phyloP scores from a whole-genome alignment of 2,797 vertebrate genomes.

The Peromyscus nudipes region DNA sequence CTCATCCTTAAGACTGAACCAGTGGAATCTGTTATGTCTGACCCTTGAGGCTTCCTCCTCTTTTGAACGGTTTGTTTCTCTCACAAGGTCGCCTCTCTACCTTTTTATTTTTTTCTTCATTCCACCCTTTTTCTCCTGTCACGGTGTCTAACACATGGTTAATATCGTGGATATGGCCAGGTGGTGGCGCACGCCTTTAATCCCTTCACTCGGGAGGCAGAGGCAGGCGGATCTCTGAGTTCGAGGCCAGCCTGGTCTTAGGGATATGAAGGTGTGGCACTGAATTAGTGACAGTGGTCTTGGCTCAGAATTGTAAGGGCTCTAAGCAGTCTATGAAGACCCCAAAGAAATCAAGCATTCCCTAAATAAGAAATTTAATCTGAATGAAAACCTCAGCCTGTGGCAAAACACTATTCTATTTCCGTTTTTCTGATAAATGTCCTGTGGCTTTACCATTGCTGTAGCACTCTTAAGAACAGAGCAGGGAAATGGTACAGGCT shows the following conservation, averaged over 20 bases:
- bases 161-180: background rate
- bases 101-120: background rate
- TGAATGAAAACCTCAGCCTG: constrained; percentile 63
- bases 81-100: background rate
- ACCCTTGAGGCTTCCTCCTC: background rate
- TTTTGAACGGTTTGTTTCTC: constrained; percentile 45
- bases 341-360: constrained; percentile 48
- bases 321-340: constrained; percentile 37
- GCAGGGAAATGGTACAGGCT: constrained; percentile 52
- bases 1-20: background rate
- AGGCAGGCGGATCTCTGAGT: background rate
- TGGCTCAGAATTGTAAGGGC: constrained; percentile 17
- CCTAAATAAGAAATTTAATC: constrained; percentile 69
- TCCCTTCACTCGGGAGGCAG: background rate
- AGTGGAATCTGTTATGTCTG: background rate
- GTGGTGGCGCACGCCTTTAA: background rate
- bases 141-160: background rate
- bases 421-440: constrained; percentile 58
- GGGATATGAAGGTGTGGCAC: background rate
- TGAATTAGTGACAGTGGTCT: constrained; percentile 49
- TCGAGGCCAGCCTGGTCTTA: background rate
- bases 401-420: constrained; percentile 37
- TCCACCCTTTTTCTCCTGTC: constrained; percentile 33
- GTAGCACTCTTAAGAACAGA: background rate
- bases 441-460: constrained; percentile 29